phyloP scores from a whole-genome alignment of 2,888 invertebrate species.

The Heliconius hortense region DNA sequence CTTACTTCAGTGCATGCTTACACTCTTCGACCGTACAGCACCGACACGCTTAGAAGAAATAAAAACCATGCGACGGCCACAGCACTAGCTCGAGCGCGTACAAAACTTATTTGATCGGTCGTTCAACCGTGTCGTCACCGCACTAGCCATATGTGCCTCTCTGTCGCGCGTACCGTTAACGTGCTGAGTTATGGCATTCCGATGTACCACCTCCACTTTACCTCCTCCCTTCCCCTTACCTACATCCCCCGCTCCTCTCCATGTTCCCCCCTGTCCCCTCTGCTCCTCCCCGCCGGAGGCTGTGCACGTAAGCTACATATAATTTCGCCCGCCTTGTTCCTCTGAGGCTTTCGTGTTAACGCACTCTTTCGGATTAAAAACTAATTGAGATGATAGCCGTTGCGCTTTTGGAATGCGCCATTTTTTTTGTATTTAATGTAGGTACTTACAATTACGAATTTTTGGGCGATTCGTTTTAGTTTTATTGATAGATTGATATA shows the following conservation, averaged over 20 bases:
- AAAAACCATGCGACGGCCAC: slow-evolving; percentile 71
- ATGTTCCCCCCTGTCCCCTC: slow-evolving; percentile 49
- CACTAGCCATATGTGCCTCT: slow-evolving; percentile 54
- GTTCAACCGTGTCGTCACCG: slow-evolving; percentile 74
- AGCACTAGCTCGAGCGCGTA: slow-evolving; percentile 52
- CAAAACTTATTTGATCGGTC: slow-evolving; percentile 82
- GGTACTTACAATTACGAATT: slow-evolving; percentile 15
- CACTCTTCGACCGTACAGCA: slow-evolving; percentile 43
- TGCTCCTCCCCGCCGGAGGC: slow-evolving; percentile 64
- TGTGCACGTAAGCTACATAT: slow-evolving; percentile 66
- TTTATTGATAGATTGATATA: slow-evolving; percentile 8
- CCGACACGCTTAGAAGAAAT: slow-evolving; percentile 74
- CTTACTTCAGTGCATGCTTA: neutral
- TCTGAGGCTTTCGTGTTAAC: slow-evolving; percentile 64
- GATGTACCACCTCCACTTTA: slow-evolving; percentile 70
- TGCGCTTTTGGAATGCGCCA: slow-evolving; percentile 22
- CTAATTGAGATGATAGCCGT: slow-evolving; percentile 29
- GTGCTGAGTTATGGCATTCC: slow-evolving; percentile 81
- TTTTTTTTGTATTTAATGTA: slow-evolving; percentile 18
- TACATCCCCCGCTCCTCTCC: slow-evolving; percentile 47
- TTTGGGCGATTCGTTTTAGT: slow-evolving; percentile 22
- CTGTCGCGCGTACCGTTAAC: slow-evolving; percentile 76
- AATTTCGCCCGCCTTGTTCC: slow-evolving; percentile 63
- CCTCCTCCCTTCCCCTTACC: neutral
- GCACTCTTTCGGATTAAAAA: slow-evolving; percentile 59